Percentiles rank a stretch among this genome's conserved stretches.
Conservation (phyloP, 1,140 invertebrate species). For the Brachionus sp. region DNA sequence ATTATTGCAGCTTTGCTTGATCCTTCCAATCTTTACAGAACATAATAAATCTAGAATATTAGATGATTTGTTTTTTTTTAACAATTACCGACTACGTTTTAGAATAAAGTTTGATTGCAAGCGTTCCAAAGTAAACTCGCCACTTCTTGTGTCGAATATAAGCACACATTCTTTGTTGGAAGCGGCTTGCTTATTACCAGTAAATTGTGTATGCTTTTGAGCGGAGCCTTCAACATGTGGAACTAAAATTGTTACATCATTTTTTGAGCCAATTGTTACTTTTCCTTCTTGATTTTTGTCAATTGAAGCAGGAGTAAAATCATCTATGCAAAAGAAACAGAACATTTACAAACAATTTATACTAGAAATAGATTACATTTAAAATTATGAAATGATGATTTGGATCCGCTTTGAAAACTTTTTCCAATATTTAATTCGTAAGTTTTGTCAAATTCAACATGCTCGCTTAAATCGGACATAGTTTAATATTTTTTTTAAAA, state of each 20-base stretch:
- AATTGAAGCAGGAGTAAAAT: slow-evolving; percentile 41
- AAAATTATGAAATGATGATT: slow-evolving; percentile 38
- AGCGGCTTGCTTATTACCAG: slow-evolving; percentile 36
- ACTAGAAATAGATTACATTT: neutral
- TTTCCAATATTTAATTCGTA: slow-evolving; percentile 45
- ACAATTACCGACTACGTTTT: slow-evolving; percentile 18
- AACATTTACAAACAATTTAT: neutral
- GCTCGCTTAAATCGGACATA: slow-evolving; percentile 16
- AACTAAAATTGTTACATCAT: slow-evolving; percentile 40
- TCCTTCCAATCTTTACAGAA: slow-evolving; percentile 21
- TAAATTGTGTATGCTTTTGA: slow-evolving; percentile 43
- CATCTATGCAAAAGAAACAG: neutral
- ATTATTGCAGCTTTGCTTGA: slow-evolving; percentile 38
- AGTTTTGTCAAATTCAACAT: neutral
- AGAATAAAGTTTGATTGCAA: slow-evolving; percentile 40
- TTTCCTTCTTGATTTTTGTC: slow-evolving; percentile 39
- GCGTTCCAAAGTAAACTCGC: slow-evolving; percentile 34
- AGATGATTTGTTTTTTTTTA: neutral
- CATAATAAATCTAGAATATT: neutral
- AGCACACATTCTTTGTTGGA: slow-evolving; percentile 41
- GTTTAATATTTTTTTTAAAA: neutral
- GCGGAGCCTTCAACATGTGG: slow-evolving; percentile 41
- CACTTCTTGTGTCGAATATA: slow-evolving; percentile 19
- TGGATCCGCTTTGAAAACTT: slow-evolving; percentile 14
- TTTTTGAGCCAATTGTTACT: slow-evolving; percentile 23